Percentiles rank a stretch among this genome's conserved stretches.
These are phyloP conservation scores for Neolamprologus fasciatus DNA, from an alignment of 2,113 vertebrate genomes.

Conservation along the genomic window DNA sequence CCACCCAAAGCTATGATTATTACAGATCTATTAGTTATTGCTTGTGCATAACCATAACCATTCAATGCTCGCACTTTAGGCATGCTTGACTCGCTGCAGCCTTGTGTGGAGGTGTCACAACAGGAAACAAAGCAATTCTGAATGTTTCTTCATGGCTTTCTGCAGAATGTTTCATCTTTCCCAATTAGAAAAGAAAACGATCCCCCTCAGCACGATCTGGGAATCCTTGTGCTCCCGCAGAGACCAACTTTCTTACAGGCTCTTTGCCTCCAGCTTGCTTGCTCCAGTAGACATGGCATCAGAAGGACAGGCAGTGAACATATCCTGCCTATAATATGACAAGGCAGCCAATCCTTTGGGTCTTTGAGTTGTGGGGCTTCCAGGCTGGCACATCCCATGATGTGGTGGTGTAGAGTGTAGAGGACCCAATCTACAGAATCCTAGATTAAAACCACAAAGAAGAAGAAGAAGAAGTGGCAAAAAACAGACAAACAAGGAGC, in stretches of 20 bases:
- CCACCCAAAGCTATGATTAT: not conserved
- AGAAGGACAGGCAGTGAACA: not conserved
- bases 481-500: not conserved
- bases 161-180: not conserved
- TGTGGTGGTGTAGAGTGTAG: not conserved
- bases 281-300: not conserved
- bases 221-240: not conserved
- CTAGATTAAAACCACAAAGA: not conserved
- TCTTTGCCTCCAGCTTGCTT: not conserved
- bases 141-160: not conserved
- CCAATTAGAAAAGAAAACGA: not conserved
- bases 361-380: not conserved
- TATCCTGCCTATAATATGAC: not conserved
- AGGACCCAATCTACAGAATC: not conserved
- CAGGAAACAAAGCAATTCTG: not conserved
- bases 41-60: not conserved
- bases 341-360: not conserved
- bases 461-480: not conserved
- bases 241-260: not conserved
- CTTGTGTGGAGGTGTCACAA: not conserved
- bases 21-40: rapidly evolving
- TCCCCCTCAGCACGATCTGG: not conserved
- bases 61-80: not conserved
- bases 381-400: not conserved
- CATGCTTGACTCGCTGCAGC: not conserved